Conservation (phyloP, 2,797 vertebrate species). For the Intellagama lesueurii region DNA sequence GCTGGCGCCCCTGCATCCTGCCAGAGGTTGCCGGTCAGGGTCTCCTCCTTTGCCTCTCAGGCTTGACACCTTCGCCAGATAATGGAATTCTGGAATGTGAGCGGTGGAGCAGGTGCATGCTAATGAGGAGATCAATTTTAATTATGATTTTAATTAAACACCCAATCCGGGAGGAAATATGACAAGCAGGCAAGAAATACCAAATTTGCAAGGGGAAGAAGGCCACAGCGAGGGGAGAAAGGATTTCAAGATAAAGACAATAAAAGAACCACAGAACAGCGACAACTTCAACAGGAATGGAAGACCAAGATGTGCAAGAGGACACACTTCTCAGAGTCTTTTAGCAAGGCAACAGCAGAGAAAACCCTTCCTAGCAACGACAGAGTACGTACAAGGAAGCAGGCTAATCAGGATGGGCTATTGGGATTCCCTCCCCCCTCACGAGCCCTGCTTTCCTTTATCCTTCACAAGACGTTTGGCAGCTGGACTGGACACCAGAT, state of each 20-base stretch:
- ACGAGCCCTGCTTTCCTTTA: background rate
- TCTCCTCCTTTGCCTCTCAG: slow-evolving; percentile 79
- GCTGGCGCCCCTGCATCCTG: slow-evolving; percentile 57
- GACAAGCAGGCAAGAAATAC: slow-evolving; percentile 79
- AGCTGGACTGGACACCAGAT: background rate
- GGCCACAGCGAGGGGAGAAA: background rate
- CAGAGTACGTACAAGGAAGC: no score
- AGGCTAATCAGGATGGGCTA: background rate
- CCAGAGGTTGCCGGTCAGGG: slow-evolving; percentile 65
- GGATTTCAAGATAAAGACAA: accelerated
- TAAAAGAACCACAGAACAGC: background rate
- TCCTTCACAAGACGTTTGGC: background rate
- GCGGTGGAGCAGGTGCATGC: slow-evolving; percentile 87
- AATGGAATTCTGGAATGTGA: slow-evolving; percentile 80
- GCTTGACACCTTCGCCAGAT: slow-evolving; percentile 81
- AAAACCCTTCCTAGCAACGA: background rate
- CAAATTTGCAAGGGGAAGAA: slow-evolving; percentile 61
- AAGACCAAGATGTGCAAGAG: background rate
- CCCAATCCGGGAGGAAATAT: slow-evolving; percentile 85
- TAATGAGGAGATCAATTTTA: slow-evolving; percentile 92
- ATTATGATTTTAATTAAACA: slow-evolving; percentile 93
- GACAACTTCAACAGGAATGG: background rate
- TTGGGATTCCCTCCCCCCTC: background rate
- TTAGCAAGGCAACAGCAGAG: background rate
- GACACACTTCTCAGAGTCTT: background rate